Evolutionary conservation across 2,113 vertebrate genomes (phyloP), one percentile per base, ranked within the genome.

Genomic region (Channa argus): DNA sequence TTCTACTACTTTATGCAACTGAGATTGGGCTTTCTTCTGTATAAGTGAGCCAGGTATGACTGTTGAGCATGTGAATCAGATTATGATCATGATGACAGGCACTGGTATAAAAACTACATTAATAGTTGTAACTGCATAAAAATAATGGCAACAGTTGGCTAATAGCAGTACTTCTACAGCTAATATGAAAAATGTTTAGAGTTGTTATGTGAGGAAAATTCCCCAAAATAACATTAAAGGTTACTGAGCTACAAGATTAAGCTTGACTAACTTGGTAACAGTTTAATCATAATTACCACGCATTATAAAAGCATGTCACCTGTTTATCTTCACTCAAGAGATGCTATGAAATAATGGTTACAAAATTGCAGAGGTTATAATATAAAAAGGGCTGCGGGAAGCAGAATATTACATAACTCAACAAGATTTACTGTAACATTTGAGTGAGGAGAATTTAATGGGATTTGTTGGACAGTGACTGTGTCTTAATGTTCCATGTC

Each of bases 71-170:
- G 36, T 3, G 34, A 11, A 70, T 74, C 15, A 72, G 15, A 70
- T 60, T 39, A 62, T 36, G 55, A 52, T 13, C 54, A 39, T 37
- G 54, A 65, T 73, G 76, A 66, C 59, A 77, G 7, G 69, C 77
- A 62, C 54, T 33, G 13, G 56, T 64, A 43, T 76, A 69, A 58
- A 34, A 41, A 13, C n/a, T 34, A 14, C 59, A 39, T 77, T 8
- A 67, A 38, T 55, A 50, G n/a, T 34, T 24, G 24, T 37, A 63
- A 52, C 2, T 52, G 11, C n/a, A 43, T 43, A 33, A 6, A 36
- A 38, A 53, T 11, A 62, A 12, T 45, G 4, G 13, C 8, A 43
- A 52, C 24, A 24, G 24, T 24, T 24, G 43, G 56, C 11, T 2
- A 7, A 45, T 59, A 50, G 2, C 2, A 34, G 37, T 63, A 24